Evolutionary conservation across 37 sponge, comb jelly and placozoan species (phyloP), one percentile per base, ranked within the genome.

Genomic region (Cliona cf. orientalis): DNA sequence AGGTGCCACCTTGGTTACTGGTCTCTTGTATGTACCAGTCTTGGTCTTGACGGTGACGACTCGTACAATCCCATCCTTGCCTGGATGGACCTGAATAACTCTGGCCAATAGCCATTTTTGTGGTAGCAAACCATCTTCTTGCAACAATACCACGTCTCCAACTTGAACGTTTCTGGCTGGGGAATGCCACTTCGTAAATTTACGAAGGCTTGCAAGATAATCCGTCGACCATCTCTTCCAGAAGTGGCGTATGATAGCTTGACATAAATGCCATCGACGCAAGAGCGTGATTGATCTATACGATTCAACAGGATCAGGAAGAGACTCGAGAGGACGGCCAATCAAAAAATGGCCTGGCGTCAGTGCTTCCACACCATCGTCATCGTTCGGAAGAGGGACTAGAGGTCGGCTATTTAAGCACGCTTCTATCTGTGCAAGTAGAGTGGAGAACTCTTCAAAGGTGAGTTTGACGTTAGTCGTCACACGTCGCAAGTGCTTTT

Each of bases 151-250:
- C 17, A 72, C 56, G 46, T 46, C 74, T n/a, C 53, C 34, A 42
- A 72, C 32, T 25, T 11, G 25, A 43, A 72, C 25, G 29, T 72
- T 72, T 26, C 53, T 72, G 17, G 74, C 7, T 3, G 74, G 74
- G 45, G 21, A 56, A 21, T 43, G 42, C 74, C 74, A 72, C 74
- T 72, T 72, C 12, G 33, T 72, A 5, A 72, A 46, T 22, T 25
- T 28, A 7, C 45, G 26, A 26, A 82, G 59, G 32, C 23, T n/a
- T 7, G 56, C 29, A 7, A 72, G 17, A 43, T 72, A 72, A 7
- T 72, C 74, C 22, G 74, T 46, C 14, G 74, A 72, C 74, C 74
- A n/a, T n/a, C n/a, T n/a, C n/a, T n/a, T n/a, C n/a, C n/a, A n/a
- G n/a, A n/a, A n/a, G n/a, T n/a, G n/a, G 46, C 31, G 74, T 11